These are phyloP conservation scores for Diglossa cyanea DNA, from an alignment of 2,797 vertebrate genomes.

Conservation along the genomic window DNA sequence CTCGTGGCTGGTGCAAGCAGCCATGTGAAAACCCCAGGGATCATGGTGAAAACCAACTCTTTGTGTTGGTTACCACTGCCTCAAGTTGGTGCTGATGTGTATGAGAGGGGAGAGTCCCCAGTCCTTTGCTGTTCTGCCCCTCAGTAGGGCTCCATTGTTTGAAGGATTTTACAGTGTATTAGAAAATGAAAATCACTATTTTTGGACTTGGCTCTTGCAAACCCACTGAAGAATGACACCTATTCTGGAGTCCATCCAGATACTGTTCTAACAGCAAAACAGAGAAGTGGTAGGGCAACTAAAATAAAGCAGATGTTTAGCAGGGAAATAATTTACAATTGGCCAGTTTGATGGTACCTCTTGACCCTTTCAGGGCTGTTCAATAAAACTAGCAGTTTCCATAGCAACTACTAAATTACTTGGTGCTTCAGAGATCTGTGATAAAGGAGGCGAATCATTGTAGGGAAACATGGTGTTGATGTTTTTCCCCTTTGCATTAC, in stretches of 20 bases:
- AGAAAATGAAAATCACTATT: not conserved
- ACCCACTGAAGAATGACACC: not conserved
- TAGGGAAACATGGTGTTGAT: not conserved
- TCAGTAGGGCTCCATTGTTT: not conserved
- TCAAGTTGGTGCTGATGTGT: not conserved
- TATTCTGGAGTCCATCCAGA: not conserved
- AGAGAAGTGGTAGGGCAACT: not conserved
- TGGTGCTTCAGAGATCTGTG: slow-evolving; percentile 41
- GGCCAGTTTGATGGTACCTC: slow-evolving; percentile 8
- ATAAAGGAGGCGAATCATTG: not conserved
- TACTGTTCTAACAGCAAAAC: not conserved
- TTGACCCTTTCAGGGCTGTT: slow-evolving; percentile 48
- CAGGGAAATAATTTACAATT: not conserved
- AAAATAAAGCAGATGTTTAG: slow-evolving; percentile 41
- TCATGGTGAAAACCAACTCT: not conserved
- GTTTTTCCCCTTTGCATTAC: slow-evolving; percentile 8
- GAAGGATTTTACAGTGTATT: not conserved
- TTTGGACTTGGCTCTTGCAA: not conserved
- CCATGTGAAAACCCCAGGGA: not conserved
- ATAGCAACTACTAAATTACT: slow-evolving; percentile 56
- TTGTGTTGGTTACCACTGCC: not conserved
- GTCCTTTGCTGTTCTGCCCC: not conserved
- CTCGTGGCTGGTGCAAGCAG: not conserved
- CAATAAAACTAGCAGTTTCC: slow-evolving; percentile 48
- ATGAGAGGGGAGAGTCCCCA: not conserved